A percentile compares a stretch with the other conserved stretches of the same genome.
Conservation (phyloP, 2,888 invertebrate species). For the Luperina nickerlii region DNA sequence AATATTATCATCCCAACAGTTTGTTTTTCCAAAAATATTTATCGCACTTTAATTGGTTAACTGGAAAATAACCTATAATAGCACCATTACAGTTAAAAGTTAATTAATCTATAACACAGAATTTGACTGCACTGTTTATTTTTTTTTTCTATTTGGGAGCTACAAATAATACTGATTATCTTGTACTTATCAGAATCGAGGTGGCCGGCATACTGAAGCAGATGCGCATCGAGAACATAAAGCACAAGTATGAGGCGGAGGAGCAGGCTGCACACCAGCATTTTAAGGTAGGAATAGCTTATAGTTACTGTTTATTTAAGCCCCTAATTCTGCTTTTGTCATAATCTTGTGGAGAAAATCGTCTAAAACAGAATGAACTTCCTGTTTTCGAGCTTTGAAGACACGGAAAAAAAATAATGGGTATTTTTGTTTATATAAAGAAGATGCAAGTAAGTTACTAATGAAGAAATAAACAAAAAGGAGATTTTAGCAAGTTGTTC, state of each 20-base stretch:
- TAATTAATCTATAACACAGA: background rate
- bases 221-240: constrained; percentile 94
- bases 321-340: background rate
- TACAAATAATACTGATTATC: constrained; percentile 17
- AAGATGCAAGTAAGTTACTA: background rate
- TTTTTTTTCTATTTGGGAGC: background rate
- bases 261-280: constrained; percentile 97
- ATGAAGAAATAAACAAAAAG: background rate
- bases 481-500: rapidly evolving
- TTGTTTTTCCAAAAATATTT: background rate
- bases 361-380: background rate
- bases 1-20: background rate
- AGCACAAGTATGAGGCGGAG: constrained; percentile 96
- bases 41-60: background rate
- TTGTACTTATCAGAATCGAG: constrained; percentile 90
- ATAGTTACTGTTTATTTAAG: background rate
- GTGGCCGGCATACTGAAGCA: constrained; percentile 97
- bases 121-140: background rate
- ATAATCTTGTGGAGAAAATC: background rate
- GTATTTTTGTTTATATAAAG: rapidly evolving
- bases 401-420: background rate
- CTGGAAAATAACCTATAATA: background rate
- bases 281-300: constrained; percentile 92
- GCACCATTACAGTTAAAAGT: no score
- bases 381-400: rapidly evolving